Conservation (phyloP, 2,797 vertebrate genomes). For the Hypotaenidia philippensis region DNA sequence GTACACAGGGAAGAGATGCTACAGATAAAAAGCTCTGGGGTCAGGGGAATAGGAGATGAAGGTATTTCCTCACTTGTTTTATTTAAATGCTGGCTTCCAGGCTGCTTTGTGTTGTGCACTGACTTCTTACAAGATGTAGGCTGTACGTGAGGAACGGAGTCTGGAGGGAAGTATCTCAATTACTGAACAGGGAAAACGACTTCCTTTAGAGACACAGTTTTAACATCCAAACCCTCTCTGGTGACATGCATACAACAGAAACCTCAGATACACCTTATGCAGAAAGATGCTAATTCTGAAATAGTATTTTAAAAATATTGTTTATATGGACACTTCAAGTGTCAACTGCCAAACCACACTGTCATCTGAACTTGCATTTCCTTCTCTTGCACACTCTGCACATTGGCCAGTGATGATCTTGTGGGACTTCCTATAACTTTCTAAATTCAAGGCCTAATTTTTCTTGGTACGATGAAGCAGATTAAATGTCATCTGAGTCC, state of each 20-base stretch:
- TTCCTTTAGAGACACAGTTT: background rate
- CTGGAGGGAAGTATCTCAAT: background rate
- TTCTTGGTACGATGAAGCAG: background rate
- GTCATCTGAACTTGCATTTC: background rate
- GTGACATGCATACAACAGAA: background rate
- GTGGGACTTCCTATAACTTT: background rate
- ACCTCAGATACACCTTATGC: background rate
- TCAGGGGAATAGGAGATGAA: background rate
- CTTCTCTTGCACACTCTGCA: background rate
- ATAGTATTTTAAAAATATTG: background rate
- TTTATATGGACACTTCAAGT: background rate
- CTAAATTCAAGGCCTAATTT: background rate
- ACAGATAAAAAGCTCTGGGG: background rate
- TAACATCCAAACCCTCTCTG: background rate
- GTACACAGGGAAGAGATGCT: background rate
- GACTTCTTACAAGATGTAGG: background rate
- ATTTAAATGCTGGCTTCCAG: background rate
- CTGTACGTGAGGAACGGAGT: background rate
- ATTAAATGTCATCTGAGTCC: background rate
- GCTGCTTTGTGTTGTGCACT: background rate
- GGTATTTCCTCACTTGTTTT: background rate
- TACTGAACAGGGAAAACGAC: background rate
- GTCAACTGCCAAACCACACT: background rate
- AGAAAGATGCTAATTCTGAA: background rate
- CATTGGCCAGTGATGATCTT: background rate